phyloP scores from a whole-genome alignment of 2,797 vertebrate genomes.

The Coregonus ussuriensis region DNA sequence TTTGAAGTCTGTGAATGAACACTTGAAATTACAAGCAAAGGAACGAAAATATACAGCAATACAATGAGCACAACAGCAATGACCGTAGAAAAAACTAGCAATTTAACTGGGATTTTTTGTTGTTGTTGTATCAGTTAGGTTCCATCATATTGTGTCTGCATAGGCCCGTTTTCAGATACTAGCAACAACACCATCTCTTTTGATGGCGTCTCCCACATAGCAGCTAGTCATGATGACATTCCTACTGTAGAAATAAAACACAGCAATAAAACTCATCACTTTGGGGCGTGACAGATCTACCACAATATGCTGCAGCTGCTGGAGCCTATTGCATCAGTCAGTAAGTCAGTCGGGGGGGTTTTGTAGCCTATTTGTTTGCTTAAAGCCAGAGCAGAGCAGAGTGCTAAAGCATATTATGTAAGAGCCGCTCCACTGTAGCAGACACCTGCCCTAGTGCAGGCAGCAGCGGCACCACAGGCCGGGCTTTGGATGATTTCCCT shows the following conservation, averaged over 20 bases:
- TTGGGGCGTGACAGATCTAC: slow-evolving; percentile 20
- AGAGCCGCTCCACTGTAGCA: slow-evolving; percentile 65
- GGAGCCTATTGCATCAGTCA: slow-evolving; percentile 46
- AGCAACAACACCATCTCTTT: neutral
- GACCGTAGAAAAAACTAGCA: too few species aligned
- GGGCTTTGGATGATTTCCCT: neutral
- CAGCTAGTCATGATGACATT: slow-evolving; percentile 55
- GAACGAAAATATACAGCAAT: too few species aligned
- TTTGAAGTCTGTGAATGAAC: neutral
- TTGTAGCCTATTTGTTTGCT: slow-evolving; percentile 65
- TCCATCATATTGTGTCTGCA: neutral
- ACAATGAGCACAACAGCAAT: too few species aligned
- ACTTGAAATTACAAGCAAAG: neutral
- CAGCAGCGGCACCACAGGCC: too few species aligned
- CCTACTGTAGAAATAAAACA: slow-evolving; percentile 33
- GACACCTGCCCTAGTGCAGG: slow-evolving; percentile 64
- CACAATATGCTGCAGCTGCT: slow-evolving; percentile 16
- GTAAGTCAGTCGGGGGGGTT: slow-evolving; percentile 42
- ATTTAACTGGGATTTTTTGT: too few species aligned
- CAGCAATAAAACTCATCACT: slow-evolving; percentile 8
- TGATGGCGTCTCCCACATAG: slow-evolving; percentile 54
- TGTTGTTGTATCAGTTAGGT: neutral
- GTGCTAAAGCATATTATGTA: slow-evolving; percentile 74
- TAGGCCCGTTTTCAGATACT: neutral
- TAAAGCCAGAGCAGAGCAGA: slow-evolving; percentile 48